Evolutionary conservation across 2,888 invertebrate genomes (phyloP).

Genomic region (Eremobia ochroleuca): DNA sequence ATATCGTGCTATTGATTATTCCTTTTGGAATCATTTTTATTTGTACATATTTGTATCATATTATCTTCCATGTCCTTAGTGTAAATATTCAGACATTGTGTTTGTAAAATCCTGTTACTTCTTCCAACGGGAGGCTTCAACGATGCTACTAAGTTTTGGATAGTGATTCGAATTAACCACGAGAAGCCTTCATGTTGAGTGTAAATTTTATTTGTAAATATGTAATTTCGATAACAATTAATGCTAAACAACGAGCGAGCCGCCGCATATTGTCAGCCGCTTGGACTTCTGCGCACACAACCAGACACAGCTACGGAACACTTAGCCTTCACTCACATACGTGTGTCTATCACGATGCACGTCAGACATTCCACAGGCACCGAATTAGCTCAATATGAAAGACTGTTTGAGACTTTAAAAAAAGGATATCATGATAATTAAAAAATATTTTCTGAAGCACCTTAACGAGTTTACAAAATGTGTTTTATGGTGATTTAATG

Average conservation of each 20-base stretch:
- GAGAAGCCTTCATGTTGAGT: slow-evolving; percentile 84
- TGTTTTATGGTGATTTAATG: slow-evolving; percentile 89
- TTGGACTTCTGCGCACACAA: slow-evolving; percentile 88
- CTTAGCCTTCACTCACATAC: slow-evolving; percentile 57
- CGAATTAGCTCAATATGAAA: slow-evolving; percentile 89
- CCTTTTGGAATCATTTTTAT: slow-evolving; percentile 74
- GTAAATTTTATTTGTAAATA: slow-evolving; percentile 88
- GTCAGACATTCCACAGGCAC: slow-evolving; percentile 88
- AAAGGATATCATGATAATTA: slow-evolving; percentile 83
- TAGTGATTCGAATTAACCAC: slow-evolving; percentile 82
- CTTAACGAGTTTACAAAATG: slow-evolving; percentile 87
- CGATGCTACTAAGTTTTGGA: slow-evolving; percentile 77
- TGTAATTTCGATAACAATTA: slow-evolving; percentile 86
- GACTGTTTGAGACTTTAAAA: slow-evolving; percentile 88
- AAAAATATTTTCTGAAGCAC: slow-evolving; percentile 89
- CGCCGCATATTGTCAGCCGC: slow-evolving; percentile 83
- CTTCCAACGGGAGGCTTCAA: slow-evolving; percentile 77
- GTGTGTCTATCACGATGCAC: slow-evolving; percentile 77
- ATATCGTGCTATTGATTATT: slow-evolving; percentile 66
- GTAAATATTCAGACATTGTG: slow-evolving; percentile 72
- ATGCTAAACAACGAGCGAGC: slow-evolving; percentile 87
- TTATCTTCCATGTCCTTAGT: slow-evolving; percentile 68
- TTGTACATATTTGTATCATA: slow-evolving; percentile 87
- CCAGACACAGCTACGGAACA: slow-evolving; percentile 62
- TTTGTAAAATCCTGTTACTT: slow-evolving; percentile 60